Conservation (phyloP, 64 coral and sea anemone genomes). For the Trachythela sp. region DNA sequence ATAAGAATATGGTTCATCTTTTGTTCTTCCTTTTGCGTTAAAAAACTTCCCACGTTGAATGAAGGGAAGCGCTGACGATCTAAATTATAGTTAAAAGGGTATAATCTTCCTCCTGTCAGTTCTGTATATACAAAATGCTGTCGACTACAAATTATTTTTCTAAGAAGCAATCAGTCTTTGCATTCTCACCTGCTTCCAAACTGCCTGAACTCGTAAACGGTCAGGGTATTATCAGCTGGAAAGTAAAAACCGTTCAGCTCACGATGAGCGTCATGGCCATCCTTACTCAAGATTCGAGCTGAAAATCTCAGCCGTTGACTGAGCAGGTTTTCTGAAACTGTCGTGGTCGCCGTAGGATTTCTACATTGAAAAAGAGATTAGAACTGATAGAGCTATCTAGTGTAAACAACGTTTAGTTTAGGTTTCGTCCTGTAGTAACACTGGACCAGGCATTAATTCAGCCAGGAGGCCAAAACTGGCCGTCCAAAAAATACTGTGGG, state of each 20-base stretch:
- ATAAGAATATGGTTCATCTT: slow-evolving; percentile 60
- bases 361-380: slow-evolving; percentile 29
- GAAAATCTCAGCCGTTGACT: slow-evolving; percentile 85
- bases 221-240: slow-evolving; percentile 72
- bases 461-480: no score
- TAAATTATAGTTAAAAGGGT: neutral
- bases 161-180: no score
- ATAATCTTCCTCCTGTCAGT: neutral
- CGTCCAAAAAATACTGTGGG: no score
- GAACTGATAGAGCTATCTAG: no score
- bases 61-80: slow-evolving; percentile 88
- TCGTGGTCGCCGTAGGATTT: slow-evolving; percentile 33
- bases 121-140: no score
- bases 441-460: no score
- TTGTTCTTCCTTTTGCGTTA: slow-evolving; percentile 63
- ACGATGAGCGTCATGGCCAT: slow-evolving; percentile 91
- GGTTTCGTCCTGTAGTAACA: no score
- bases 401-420: no score
- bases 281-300: slow-evolving; percentile 83
- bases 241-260: slow-evolving; percentile 97
- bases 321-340: slow-evolving; percentile 74
- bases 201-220: slow-evolving; percentile 94
- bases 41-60: slow-evolving; percentile 78
- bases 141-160: no score
- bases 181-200: slow-evolving; percentile 79